phyloP scores from a whole-genome alignment of 2,888 invertebrate species.

The Cheilosia soror region DNA sequence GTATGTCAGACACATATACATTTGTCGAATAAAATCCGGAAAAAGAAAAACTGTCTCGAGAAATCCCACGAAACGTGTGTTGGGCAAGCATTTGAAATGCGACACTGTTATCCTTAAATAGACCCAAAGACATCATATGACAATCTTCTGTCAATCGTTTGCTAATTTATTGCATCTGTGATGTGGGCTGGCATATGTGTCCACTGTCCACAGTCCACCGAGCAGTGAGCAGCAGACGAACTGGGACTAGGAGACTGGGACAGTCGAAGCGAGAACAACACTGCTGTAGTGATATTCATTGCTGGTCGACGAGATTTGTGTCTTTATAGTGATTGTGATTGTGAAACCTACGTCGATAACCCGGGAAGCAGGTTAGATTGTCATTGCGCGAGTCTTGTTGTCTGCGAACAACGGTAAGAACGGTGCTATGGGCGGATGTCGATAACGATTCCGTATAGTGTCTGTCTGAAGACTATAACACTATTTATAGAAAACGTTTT shows the following conservation, averaged over 20 bases:
- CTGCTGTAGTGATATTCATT: no score
- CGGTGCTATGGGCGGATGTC: conserved; percentile 65
- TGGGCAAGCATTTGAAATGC: conserved; percentile 50
- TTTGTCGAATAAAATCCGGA: conserved; percentile 53
- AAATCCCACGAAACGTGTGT: conserved; percentile 48
- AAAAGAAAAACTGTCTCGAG: conserved; percentile 63
- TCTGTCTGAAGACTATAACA: conserved; percentile 12
- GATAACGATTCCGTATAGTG: conserved; percentile 46
- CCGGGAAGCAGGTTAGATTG: conserved; percentile 49
- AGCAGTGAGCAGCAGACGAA: conserved; percentile 40
- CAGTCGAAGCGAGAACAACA: conserved; percentile 32
- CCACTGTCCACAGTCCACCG: not conserved
- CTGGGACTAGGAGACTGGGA: conserved; percentile 65
- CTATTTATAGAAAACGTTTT: conserved; percentile 58
- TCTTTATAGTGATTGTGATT: not conserved
- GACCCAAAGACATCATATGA: conserved; percentile 55
- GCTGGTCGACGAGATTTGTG: conserved; percentile 20
- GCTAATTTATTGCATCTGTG: conserved; percentile 59
- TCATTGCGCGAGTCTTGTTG: conserved; percentile 6
- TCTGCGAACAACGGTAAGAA: conserved; percentile 32
- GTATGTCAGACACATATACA: not conserved
- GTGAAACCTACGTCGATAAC: conserved; percentile 31
- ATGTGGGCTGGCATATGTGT: conserved; percentile 50
- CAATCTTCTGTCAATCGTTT: conserved; percentile 72
- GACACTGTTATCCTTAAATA: conserved; percentile 71